These are phyloP conservation scores for Mormyrops attenuatus DNA, from an alignment of 2,797 vertebrate genomes.

Conservation along the genomic window DNA sequence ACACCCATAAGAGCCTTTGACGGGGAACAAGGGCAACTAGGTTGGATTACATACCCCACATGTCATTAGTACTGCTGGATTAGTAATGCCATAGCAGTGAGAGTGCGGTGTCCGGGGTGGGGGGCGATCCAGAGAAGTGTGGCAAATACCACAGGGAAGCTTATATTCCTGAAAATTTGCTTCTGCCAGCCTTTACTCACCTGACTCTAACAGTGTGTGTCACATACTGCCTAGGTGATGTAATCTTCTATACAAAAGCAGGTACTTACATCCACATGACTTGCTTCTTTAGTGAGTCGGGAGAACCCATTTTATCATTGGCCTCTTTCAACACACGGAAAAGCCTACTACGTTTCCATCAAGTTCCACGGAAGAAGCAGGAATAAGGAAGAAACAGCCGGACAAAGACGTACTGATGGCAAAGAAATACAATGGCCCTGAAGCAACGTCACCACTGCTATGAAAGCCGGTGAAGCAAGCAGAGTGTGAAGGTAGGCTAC, in stretches of 20 bases:
- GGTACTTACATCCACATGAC: neutral
- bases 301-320: neutral
- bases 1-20: neutral
- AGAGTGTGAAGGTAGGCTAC: neutral
- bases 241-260: neutral
- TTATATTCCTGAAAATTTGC: neutral
- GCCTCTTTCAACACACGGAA: neutral
- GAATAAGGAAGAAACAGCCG: neutral
- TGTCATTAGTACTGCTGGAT: constrained; percentile 11
- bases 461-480: neutral
- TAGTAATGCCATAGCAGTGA: neutral
- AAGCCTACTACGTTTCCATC: neutral
- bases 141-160: neutral
- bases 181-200: neutral
- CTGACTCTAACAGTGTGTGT: neutral
- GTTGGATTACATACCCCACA: neutral
- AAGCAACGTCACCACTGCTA: neutral
- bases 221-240: neutral
- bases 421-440: neutral
- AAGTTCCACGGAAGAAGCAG: neutral
- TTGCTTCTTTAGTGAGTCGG: neutral
- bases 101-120: neutral
- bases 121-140: neutral
- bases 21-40: neutral
- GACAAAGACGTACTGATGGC: neutral